Conservation (phyloP, 2,113 vertebrate genomes). For the Oryzias celebensis region DNA sequence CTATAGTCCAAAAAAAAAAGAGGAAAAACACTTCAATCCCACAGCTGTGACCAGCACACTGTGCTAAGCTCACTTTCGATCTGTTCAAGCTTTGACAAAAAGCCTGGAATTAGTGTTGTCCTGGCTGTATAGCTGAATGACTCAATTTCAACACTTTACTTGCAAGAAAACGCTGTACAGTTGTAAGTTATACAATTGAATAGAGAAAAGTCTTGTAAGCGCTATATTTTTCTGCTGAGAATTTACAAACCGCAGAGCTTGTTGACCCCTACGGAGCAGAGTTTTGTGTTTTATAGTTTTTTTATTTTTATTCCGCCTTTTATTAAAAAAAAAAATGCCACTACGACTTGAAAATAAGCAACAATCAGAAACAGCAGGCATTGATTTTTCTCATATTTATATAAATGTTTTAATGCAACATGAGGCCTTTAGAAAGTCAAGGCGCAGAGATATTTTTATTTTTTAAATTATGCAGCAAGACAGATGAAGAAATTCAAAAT, state of each 20-base stretch:
- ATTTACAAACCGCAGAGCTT: too few relatives aligned
- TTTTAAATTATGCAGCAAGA: conserved; percentile 45
- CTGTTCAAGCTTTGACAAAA: conserved; percentile 45
- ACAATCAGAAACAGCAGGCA: conserved; percentile 19
- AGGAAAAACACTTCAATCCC: conserved; percentile 15
- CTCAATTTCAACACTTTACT: conserved; percentile 47
- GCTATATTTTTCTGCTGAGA: too few relatives aligned
- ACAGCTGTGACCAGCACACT: conserved; percentile 75
- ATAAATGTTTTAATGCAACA: conserved; percentile 46
- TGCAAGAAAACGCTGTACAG: conserved; percentile 68
- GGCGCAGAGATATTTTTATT: conserved; percentile 10
- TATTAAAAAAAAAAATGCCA: neutral
- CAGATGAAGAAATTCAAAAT: conserved; percentile 55
- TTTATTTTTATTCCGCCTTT: too few relatives aligned
- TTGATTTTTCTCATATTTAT: conserved; percentile 20
- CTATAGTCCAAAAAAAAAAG: conserved; percentile 11
- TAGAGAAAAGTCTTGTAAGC: conserved; percentile 29
- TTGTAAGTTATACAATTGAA: conserved; percentile 57
- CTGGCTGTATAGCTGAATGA: conserved; percentile 43
- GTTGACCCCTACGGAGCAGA: too few relatives aligned
- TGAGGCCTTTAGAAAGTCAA: conserved; percentile 56
- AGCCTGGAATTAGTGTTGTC: conserved; percentile 23
- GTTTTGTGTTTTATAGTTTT: too few relatives aligned
- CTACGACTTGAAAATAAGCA: conserved; percentile 18
- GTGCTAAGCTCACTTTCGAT: conserved; percentile 32